Percentiles rank a stretch among this genome's conserved stretches.
These are phyloP conservation scores for Danionella cerebrum DNA, from an alignment of 2,113 vertebrate genomes.

Conservation along the genomic window DNA sequence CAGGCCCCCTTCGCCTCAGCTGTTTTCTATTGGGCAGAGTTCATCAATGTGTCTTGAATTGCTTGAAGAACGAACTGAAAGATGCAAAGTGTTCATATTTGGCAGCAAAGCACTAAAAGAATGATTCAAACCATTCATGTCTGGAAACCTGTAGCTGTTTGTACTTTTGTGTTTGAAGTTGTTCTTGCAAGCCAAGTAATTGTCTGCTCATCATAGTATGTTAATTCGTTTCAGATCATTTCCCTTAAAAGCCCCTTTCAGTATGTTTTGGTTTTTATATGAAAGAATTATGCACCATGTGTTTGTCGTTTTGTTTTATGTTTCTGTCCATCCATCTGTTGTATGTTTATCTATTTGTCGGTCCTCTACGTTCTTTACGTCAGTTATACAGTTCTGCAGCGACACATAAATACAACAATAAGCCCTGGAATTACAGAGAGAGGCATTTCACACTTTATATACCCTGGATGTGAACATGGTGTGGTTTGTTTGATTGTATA, in stretches of 20 bases:
- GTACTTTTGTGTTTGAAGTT: neutral
- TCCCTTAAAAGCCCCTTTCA: neutral
- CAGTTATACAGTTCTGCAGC: no score
- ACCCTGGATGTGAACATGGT: no score
- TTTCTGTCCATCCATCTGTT: neutral
- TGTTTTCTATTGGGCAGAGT: neutral
- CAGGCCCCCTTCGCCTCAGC: neutral
- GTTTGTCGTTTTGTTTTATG: neutral
- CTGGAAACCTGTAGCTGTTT: conserved; percentile 7
- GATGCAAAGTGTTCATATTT: neutral
- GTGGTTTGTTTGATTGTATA: no score
- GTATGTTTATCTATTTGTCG: conserved; percentile 1
- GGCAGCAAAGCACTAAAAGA: neutral
- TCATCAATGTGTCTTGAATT: neutral
- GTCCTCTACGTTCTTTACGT: neutral
- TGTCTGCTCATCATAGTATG: neutral
- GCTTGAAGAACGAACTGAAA: neutral
- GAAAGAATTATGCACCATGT: neutral
- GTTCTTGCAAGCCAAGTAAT: neutral
- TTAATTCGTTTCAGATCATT: neutral
- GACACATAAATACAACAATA: no score
- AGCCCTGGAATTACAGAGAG: no score
- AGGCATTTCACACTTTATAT: no score
- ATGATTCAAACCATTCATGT: neutral
- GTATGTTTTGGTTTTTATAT: neutral